Evolutionary conservation across 2,113 vertebrate genomes (phyloP).

Genomic region (Taxidea taxus): DNA sequence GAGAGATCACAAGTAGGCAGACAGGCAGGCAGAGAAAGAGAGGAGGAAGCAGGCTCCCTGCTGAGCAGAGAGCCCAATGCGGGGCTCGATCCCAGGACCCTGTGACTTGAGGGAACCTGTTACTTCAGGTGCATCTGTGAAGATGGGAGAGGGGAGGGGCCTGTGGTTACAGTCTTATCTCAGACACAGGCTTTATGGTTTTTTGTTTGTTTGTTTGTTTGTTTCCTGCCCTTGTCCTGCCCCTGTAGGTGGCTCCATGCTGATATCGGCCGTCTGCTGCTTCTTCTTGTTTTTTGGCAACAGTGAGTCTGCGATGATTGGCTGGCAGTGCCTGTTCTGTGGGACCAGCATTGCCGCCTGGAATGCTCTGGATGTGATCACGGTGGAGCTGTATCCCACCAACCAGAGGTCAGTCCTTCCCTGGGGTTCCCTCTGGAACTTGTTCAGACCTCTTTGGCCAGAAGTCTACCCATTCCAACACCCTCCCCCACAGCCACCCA

Average conservation of each 20-base stretch:
- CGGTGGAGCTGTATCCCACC: constrained; percentile 95
- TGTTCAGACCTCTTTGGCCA: neutral
- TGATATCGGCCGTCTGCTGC: constrained; percentile 92
- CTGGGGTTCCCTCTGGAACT: rapidly evolving
- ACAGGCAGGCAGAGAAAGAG: too few relatives aligned
- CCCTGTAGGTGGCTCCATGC: constrained; percentile 91
- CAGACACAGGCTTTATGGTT: rapidly evolving
- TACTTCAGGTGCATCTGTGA: neutral
- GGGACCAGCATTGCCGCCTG: constrained; percentile 94
- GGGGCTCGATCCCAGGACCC: too few relatives aligned
- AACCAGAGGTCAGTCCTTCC: constrained; percentile 89
- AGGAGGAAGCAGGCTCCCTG: too few relatives aligned
- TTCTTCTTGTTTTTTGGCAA: constrained; percentile 97
- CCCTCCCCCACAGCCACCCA: rapidly evolving
- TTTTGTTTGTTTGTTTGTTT: neutral
- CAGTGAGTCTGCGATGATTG: constrained; percentile 94
- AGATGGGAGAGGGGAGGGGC: neutral
- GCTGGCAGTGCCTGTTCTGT: constrained; percentile 97
- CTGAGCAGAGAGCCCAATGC: too few relatives aligned
- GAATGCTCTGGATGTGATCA: constrained; percentile 96
- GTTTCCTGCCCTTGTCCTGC: neutral
- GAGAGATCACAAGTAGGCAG: too few relatives aligned
- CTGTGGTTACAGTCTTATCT: neutral
- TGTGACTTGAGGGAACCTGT: neutral
- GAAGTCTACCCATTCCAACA: neutral